Percentiles rank a stretch among this genome's conserved stretches.
Conservation (phyloP, 2,888 invertebrate genomes). For the Chelonus formosanus region DNA sequence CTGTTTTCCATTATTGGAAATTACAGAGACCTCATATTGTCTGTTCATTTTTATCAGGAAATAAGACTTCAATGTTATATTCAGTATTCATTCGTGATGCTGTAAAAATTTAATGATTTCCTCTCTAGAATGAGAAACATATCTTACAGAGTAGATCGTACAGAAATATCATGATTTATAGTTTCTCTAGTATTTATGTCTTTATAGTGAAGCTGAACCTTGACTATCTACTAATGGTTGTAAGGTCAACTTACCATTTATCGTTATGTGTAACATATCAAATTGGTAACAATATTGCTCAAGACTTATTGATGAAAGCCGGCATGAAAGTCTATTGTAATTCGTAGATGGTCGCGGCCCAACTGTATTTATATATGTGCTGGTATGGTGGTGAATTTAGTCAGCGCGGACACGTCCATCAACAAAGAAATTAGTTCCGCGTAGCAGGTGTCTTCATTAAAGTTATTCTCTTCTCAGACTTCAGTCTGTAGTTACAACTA, state of each 20-base stretch:
- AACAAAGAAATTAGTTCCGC: constrained; percentile 53
- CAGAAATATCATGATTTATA: too few relatives aligned
- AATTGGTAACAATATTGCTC: constrained; percentile 62
- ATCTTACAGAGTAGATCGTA: too few relatives aligned
- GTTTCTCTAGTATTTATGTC: too few relatives aligned
- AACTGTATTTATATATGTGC: constrained; percentile 65
- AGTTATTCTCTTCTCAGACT: background rate
- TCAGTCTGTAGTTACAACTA: background rate
- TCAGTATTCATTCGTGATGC: too few relatives aligned
- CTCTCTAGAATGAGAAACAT: too few relatives aligned
- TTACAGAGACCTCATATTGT: too few relatives aligned
- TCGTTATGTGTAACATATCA: constrained; percentile 56
- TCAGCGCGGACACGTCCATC: constrained; percentile 55
- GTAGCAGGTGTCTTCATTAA: constrained; percentile 30
- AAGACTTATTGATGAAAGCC: constrained; percentile 63
- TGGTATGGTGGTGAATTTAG: constrained; percentile 59
- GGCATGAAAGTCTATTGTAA: constrained; percentile 65
- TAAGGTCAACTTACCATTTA: constrained; percentile 35
- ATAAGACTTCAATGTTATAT: too few relatives aligned
- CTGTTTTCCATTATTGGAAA: too few relatives aligned
- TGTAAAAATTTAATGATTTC: too few relatives aligned
- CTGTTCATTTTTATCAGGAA: too few relatives aligned
- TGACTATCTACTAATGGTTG: background rate
- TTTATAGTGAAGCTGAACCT: too few relatives aligned
- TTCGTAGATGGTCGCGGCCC: constrained; percentile 63